phyloP scores from a whole-genome alignment of 2,797 vertebrate species.

The Ptychadena robeensis region DNA sequence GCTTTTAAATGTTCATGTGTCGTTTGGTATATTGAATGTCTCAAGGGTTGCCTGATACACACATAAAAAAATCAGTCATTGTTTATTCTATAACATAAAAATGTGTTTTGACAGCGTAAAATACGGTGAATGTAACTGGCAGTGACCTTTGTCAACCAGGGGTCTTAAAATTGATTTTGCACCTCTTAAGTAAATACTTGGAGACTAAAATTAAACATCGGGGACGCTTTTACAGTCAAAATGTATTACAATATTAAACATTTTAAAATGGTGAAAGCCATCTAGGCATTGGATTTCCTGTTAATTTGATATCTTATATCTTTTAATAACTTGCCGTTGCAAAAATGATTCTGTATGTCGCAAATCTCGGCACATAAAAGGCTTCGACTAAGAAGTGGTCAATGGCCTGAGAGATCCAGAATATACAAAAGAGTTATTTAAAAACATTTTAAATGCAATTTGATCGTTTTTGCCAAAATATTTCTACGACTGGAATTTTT shows the following conservation, averaged over 20 bases:
- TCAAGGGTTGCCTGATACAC: background rate
- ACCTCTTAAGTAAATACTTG: constrained; percentile 37
- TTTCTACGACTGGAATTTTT: background rate
- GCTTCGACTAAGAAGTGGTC: background rate
- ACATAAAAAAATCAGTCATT: constrained; percentile 10
- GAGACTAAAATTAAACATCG: constrained; percentile 12
- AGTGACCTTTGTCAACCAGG: constrained; percentile 43
- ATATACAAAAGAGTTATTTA: constrained; percentile 8
- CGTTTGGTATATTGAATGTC: constrained; percentile 6
- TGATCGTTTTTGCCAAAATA: background rate
- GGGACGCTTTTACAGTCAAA: constrained; percentile 42
- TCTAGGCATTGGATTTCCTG: constrained; percentile 12
- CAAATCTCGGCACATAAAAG: background rate
- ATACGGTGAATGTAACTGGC: constrained; percentile 17
- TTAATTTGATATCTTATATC: constrained; percentile 31
- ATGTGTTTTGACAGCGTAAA: constrained; percentile 50
- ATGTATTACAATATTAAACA: constrained; percentile 25
- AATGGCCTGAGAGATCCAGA: background rate
- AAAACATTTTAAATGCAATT: background rate
- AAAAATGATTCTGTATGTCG: constrained; percentile 6
- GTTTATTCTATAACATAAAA: constrained; percentile 32
- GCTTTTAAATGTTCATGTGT: constrained; percentile 8
- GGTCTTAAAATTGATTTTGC: constrained; percentile 38
- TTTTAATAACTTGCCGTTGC: constrained; percentile 17
- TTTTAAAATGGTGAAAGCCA: constrained; percentile 8